These are phyloP conservation scores for Beris chalybata DNA, from an alignment of 2,888 invertebrate genomes.

Conservation along the genomic window DNA sequence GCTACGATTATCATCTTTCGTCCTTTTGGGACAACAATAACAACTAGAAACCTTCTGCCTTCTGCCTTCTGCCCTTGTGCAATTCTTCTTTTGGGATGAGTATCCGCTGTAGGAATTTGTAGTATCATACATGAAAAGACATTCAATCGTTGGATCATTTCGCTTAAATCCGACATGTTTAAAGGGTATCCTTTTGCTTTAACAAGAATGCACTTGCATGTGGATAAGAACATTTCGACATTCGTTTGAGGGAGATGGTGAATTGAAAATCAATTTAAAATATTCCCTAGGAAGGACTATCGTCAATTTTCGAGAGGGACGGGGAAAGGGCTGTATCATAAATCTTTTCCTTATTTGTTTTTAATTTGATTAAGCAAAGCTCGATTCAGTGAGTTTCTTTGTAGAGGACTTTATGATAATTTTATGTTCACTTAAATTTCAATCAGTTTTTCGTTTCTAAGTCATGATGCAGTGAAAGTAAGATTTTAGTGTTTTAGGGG, in stretches of 20 bases:
- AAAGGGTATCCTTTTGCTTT: no score
- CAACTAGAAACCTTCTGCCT: no score
- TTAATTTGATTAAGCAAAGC: conserved; percentile 32
- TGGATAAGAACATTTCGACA: no score
- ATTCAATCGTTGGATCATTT: no score
- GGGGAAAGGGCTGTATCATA: conserved; percentile 12
- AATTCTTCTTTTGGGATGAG: no score
- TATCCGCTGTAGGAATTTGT: no score
- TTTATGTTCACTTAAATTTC: conserved; percentile 29
- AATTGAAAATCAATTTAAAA: conserved; percentile 32
- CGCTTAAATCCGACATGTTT: no score
- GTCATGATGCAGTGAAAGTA: conserved; percentile 1
- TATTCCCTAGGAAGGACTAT: conserved; percentile 2
- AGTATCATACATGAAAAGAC: no score
- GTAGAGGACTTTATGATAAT: conserved; percentile 30
- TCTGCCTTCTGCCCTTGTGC: no score
- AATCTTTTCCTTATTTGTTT: conserved; percentile 32
- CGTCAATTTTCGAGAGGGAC: not conserved
- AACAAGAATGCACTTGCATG: no score
- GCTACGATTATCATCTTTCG: no score
- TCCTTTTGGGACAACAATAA: no score
- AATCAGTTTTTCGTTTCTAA: conserved; percentile 17
- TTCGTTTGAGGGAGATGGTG: not conserved
- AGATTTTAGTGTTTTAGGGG: not conserved
- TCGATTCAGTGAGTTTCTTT: conserved; percentile 21